phyloP scores from a whole-genome alignment of 2,113 vertebrate species.

The Heterotilapia buettikoferi region DNA sequence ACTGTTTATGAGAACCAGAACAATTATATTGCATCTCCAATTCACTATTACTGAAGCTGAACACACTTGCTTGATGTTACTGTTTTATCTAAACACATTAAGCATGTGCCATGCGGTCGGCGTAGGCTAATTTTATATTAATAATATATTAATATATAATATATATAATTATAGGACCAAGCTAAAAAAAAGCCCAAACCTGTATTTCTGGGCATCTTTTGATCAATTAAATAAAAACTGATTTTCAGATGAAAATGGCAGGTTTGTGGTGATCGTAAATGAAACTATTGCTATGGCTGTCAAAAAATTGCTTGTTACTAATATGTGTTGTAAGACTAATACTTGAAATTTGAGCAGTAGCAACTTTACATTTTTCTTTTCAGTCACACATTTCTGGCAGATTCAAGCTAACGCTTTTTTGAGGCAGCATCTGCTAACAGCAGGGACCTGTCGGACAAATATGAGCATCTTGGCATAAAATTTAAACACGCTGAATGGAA shows the following conservation, averaged over 20 bases:
- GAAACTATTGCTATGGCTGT: neutral
- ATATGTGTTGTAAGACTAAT: neutral
- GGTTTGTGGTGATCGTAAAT: neutral
- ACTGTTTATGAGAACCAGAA: neutral
- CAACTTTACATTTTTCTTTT: neutral
- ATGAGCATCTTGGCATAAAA: neutral
- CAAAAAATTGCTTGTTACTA: neutral
- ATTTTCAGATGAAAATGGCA: neutral
- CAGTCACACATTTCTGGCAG: neutral
- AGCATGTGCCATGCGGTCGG: neutral
- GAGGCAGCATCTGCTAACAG: accelerated
- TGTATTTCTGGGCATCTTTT: neutral
- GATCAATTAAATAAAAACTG: accelerated
- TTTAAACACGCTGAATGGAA: neutral
- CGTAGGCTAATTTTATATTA: neutral
- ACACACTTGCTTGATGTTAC: neutral
- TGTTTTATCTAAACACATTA: neutral
- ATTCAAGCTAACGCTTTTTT: neutral
- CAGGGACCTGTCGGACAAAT: neutral
- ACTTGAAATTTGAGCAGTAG: neutral
- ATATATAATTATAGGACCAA: neutral
- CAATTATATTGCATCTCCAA: neutral
- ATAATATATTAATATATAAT: neutral
- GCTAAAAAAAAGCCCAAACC: neutral
- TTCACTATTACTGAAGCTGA: neutral